Evolutionary conservation across 2,888 invertebrate genomes (phyloP), one percentile per base, ranked within the genome.

Genomic region (Eustalomyia histrio): DNA sequence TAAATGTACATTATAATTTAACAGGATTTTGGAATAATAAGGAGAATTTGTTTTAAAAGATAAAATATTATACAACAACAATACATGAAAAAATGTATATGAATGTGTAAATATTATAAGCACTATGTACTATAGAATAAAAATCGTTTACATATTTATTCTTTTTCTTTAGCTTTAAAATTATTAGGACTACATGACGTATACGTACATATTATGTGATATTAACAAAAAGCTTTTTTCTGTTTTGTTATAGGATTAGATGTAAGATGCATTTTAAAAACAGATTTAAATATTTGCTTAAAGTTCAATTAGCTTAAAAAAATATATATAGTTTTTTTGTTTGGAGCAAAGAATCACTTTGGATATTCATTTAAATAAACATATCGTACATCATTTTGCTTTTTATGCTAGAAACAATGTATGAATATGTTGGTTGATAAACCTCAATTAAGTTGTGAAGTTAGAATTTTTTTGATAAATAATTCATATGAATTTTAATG

Each of bases 1-100:
- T 72, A 72, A 72, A 72, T 72, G 55, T 55, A 43, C 29, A 33
- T 63, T 47, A 29, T 55, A 63, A 63, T 39, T 63, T 55, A 72
- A 72, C 47, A 63, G 63, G 72, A 63, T 63, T 55, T 61, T 43
- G 43, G 17, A 72, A 72, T 72, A 72, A 63, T 55, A 55, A 18
- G 29, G 63, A 57, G 29, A 47, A 12, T 43, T 63, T 29, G 55
- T 63, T 72, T 72, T 63, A 43, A 47, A 63, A 21, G 43, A 72
- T 63, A 63, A 72, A 61, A n/a, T 60, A 39, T 39, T 60, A 39
- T 14, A 47, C 43, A 3, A 2, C n/a, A n/a, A n/a, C n/a, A n/a
- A n/a, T 29, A 29, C 43, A 47, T 47, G n/a, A n/a, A 47, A n/a
- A 14, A 47, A 47, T n/a, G 43, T 47, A n/a, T 47, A n/a, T 5